A percentile compares a stretch with the other conserved stretches of the same genome.
Evolutionary conservation across 2,113 vertebrate species (phyloP).

Genomic region (Pituophis catenifer): DNA sequence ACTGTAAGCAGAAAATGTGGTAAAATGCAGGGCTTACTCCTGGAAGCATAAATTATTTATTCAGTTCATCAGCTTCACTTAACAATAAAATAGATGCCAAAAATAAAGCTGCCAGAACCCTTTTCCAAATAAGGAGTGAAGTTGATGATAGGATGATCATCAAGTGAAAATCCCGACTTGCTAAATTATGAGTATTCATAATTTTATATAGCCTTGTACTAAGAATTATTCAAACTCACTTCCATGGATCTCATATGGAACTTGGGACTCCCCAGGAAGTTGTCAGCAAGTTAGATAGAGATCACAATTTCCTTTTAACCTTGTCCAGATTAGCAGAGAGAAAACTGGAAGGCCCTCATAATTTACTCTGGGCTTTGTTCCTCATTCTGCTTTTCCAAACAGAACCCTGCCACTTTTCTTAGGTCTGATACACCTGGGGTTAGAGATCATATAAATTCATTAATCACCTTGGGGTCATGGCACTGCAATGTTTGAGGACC

Average conservation of each 20-base stretch:
- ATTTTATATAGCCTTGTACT: not conserved
- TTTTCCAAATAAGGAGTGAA: not conserved
- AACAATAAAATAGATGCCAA: not conserved
- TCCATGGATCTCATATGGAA: not conserved
- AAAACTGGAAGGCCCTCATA: not conserved
- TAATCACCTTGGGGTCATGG: not conserved
- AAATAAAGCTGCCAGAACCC: not conserved
- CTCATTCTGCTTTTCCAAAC: not conserved
- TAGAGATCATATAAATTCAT: not conserved
- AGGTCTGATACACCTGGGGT: not conserved
- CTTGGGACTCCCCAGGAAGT: not conserved
- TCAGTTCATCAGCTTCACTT: too few relatives aligned
- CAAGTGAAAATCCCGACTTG: not conserved
- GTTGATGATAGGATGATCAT: not conserved
- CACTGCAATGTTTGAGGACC: not conserved
- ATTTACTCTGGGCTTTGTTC: not conserved
- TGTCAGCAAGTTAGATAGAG: not conserved
- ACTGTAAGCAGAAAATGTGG: not conserved
- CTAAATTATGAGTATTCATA: not conserved
- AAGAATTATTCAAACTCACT: not conserved
- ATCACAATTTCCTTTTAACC: not conserved
- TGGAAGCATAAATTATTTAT: not conserved
- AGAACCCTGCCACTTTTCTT: not conserved
- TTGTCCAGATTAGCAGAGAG: not conserved
- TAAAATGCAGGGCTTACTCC: too few relatives aligned